Conservation (phyloP, 2,888 invertebrate species). For the Agrochola macilenta region DNA sequence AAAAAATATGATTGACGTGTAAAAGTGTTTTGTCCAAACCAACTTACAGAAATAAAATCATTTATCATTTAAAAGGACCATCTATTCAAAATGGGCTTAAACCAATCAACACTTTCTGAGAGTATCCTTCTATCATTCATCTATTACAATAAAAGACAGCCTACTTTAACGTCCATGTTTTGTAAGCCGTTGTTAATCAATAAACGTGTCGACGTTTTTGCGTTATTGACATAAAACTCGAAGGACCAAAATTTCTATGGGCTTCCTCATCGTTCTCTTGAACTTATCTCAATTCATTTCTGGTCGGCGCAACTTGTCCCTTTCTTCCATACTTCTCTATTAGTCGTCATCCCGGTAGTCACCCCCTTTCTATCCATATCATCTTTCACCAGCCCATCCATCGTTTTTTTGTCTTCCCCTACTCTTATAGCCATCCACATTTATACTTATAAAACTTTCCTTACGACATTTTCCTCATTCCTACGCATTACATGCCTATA, state of each 20-base stretch:
- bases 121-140: background rate
- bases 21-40: too few relatives aligned
- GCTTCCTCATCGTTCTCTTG: background rate
- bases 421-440: background rate
- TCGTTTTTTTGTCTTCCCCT: background rate
- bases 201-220: background rate
- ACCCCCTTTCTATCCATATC: background rate
- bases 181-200: conserved; percentile 6
- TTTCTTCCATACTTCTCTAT: background rate
- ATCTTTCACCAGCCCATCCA: background rate
- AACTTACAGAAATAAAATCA: too few relatives aligned
- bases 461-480: background rate
- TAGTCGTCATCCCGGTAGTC: background rate
- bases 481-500: background rate
- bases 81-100: background rate
- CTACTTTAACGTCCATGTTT: background rate
- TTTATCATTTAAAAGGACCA: too few relatives aligned
- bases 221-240: background rate
- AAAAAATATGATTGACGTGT: too few relatives aligned
- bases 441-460: background rate
- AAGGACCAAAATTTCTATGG: background rate
- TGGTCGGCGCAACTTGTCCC: background rate
- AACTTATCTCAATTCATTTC: background rate
- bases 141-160: background rate
- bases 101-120: background rate